phyloP scores from a whole-genome alignment of 2,888 invertebrate genomes.

The Zygothrica quintamaculata region DNA sequence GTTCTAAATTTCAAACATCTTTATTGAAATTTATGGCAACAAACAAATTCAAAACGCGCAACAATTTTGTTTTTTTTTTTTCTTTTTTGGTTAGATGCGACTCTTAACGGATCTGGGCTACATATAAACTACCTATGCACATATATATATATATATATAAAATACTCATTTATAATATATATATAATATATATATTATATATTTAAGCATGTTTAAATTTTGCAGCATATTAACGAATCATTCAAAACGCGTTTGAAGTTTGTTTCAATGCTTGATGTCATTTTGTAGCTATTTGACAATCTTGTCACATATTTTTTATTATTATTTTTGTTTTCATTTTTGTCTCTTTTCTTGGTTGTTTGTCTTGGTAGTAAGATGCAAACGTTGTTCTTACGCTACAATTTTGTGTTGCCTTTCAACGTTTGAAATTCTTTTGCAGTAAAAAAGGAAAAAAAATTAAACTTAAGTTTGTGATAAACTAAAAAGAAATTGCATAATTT shows the following conservation, averaged over 20 bases:
- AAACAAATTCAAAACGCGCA: slow-evolving; percentile 31
- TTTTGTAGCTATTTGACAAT: slow-evolving; percentile 69
- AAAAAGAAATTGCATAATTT: neutral
- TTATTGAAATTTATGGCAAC: slow-evolving; percentile 55
- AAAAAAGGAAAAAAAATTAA: too few species aligned
- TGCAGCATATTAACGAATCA: slow-evolving; percentile 15
- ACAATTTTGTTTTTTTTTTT: too few species aligned
- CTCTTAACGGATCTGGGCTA: slow-evolving; percentile 2
- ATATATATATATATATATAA: slow-evolving; percentile 1
- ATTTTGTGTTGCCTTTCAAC: slow-evolving; percentile 1
- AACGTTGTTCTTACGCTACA: slow-evolving; percentile 17
- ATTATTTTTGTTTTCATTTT: too few species aligned
- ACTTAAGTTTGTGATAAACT: too few species aligned
- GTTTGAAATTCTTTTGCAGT: too few species aligned
- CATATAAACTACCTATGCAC: neutral
- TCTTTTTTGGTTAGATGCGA: slow-evolving; percentile 19
- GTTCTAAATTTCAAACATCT: slow-evolving; percentile 44
- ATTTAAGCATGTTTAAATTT: neutral
- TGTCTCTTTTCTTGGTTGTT: slow-evolving; percentile 45
- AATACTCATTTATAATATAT: neutral
- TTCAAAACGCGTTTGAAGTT: slow-evolving; percentile 58
- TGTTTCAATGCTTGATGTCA: slow-evolving; percentile 52
- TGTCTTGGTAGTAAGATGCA: slow-evolving; percentile 61
- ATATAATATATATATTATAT: slow-evolving; percentile 14
- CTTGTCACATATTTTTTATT: slow-evolving; percentile 75